phyloP scores from a whole-genome alignment of 2,888 invertebrate species.

The Boloria euphrosyne region DNA sequence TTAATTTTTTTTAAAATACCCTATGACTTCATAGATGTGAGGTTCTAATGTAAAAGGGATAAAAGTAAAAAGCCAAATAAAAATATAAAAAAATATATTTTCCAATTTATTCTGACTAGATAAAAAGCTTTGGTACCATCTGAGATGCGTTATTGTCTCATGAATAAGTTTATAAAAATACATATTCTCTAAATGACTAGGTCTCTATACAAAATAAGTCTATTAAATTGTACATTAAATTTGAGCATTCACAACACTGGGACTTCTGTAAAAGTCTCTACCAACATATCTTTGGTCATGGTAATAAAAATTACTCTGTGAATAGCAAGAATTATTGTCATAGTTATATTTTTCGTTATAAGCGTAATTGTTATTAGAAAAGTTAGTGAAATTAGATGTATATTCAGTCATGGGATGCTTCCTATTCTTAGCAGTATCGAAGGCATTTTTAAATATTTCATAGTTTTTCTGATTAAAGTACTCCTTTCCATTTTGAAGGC shows the following conservation, averaged over 20 bases:
- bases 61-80: constrained; percentile 37
- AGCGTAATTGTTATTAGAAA: constrained; percentile 53
- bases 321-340: constrained; percentile 55
- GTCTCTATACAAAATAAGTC: constrained; percentile 34
- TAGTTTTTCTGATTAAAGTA: constrained; percentile 80
- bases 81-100: constrained; percentile 51
- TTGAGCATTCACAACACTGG: constrained; percentile 69
- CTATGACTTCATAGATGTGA: neutral
- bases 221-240: constrained; percentile 51
- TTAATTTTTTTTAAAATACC: too few species aligned
- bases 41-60: neutral
- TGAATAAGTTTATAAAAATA: constrained; percentile 43
- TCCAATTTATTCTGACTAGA: constrained; percentile 59
- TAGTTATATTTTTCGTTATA: constrained; percentile 58
- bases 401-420: constrained; percentile 51
- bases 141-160: constrained; percentile 42
- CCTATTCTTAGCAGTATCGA: constrained; percentile 72
- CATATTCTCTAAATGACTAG: constrained; percentile 50
- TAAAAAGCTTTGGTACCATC: constrained; percentile 55
- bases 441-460: constrained; percentile 82
- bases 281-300: constrained; percentile 67
- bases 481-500: constrained; percentile 51
- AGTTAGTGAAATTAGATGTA: constrained; percentile 50
- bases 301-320: constrained; percentile 63
- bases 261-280: constrained; percentile 69